These are phyloP conservation scores for Caenorhabditis sp. DNA, from an alignment of 2,888 invertebrate genomes.

Conservation along the genomic window DNA sequence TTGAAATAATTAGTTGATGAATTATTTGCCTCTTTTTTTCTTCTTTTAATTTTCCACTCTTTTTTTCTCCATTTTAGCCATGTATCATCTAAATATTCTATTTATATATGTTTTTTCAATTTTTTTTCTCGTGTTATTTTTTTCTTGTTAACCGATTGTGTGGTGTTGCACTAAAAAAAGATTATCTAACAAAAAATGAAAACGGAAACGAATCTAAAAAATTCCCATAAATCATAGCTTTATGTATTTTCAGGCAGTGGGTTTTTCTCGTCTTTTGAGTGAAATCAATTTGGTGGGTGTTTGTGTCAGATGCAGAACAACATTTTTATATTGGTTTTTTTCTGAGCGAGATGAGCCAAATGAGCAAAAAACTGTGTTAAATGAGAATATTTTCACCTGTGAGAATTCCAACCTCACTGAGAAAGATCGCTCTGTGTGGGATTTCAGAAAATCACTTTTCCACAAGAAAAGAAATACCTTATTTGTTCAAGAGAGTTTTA, in stretches of 20 bases:
- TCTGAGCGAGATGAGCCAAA: not conserved
- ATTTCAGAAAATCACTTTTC: too few species aligned
- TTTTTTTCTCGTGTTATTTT: not conserved
- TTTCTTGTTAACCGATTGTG: not conserved
- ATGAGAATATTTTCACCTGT: too few species aligned
- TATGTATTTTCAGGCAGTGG: not conserved
- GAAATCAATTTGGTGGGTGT: not conserved
- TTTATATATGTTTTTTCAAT: not conserved
- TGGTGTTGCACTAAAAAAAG: not conserved
- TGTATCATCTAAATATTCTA: conserved; percentile 2
- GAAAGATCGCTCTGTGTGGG: too few species aligned
- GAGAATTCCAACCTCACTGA: too few species aligned
- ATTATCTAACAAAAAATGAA: not conserved
- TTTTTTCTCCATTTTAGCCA: conserved; percentile 3
- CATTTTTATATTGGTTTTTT: not conserved
- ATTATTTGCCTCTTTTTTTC: conserved; percentile 6
- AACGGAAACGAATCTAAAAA: not conserved
- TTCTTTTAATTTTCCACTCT: not conserved
- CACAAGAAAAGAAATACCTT: too few species aligned
- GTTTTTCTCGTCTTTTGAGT: not conserved
- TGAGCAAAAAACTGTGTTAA: not conserved
- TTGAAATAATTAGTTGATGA: conserved; percentile 12
- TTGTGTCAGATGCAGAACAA: not conserved
- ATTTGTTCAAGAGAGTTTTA: too few species aligned
- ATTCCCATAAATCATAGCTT: conserved; percentile 1